phyloP scores from a whole-genome alignment of 2,888 invertebrate genomes.

The Troilus luridus region DNA sequence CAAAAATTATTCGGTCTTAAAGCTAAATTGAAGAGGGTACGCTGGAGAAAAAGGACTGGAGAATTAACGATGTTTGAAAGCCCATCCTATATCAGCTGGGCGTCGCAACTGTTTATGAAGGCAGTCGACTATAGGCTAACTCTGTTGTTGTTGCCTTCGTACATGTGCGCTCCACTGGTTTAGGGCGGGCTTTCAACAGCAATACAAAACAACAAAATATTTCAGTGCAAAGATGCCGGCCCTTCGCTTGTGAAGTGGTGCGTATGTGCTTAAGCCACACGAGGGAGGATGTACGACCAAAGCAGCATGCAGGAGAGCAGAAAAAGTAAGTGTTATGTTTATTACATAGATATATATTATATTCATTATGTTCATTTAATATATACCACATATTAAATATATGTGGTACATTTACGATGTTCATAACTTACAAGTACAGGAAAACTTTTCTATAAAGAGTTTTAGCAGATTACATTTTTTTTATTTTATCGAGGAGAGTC shows the following conservation, averaged over 20 bases:
- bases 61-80: neutral
- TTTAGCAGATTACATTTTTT: too few relatives aligned
- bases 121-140: neutral
- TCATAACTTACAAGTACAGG: neutral
- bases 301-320: constrained; percentile 31
- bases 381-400: too few relatives aligned
- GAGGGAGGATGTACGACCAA: constrained; percentile 32
- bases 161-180: neutral
- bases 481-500: too few relatives aligned
- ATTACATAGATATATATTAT: neutral
- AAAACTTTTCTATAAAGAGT: neutral
- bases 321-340: constrained; percentile 6
- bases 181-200: neutral
- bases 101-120: neutral
- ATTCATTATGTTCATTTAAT: too few relatives aligned
- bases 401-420: too few relatives aligned
- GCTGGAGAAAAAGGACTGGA: neutral
- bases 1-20: neutral
- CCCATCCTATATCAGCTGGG: neutral
- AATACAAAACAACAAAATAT: neutral
- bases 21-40: neutral
- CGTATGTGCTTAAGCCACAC: constrained; percentile 27
- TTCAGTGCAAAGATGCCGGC: constrained; percentile 27
- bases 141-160: neutral
- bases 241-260: constrained; percentile 34